Conservation (phyloP, 2,113 vertebrate genomes). For the Calyptommatus sinebrachiatus region DNA sequence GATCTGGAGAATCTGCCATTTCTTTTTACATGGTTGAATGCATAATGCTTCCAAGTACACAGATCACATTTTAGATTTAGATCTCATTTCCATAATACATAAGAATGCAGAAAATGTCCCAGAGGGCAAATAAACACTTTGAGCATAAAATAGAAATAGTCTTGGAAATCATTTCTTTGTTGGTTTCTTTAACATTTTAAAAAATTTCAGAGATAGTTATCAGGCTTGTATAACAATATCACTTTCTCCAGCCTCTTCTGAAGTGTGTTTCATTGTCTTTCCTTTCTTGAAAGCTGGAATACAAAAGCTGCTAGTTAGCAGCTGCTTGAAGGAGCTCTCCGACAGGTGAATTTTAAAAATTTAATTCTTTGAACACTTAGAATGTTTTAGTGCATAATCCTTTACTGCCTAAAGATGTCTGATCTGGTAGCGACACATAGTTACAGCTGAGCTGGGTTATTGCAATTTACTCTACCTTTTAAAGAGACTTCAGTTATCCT, state of each 20-base stretch:
- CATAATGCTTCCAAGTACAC: conserved; percentile 45
- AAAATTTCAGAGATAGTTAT: background rate
- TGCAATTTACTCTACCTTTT: background rate
- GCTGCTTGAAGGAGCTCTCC: background rate
- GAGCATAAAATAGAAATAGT: conserved; percentile 50
- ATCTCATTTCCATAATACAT: conserved; percentile 61
- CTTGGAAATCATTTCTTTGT: conserved; percentile 35
- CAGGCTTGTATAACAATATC: conserved; percentile 8
- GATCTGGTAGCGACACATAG: background rate
- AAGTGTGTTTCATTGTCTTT: conserved; percentile 4
- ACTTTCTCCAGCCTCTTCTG: background rate
- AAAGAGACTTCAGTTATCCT: background rate
- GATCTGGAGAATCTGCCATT: conserved; percentile 38
- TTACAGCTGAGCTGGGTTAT: background rate
- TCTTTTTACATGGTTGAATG: conserved; percentile 46
- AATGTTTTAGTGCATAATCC: background rate
- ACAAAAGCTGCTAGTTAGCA: background rate
- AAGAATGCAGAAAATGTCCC: conserved; percentile 56
- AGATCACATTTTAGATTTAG: conserved; percentile 66
- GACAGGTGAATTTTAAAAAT: conserved; percentile 7
- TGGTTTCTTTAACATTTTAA: conserved; percentile 30
- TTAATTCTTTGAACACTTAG: background rate
- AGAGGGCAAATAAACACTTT: conserved; percentile 54
- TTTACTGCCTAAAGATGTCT: background rate
- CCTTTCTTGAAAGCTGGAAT: background rate